Base-by-base conservation (phyloP, 2,888 invertebrate genomes). In the Erebia epiphron region DNA sequence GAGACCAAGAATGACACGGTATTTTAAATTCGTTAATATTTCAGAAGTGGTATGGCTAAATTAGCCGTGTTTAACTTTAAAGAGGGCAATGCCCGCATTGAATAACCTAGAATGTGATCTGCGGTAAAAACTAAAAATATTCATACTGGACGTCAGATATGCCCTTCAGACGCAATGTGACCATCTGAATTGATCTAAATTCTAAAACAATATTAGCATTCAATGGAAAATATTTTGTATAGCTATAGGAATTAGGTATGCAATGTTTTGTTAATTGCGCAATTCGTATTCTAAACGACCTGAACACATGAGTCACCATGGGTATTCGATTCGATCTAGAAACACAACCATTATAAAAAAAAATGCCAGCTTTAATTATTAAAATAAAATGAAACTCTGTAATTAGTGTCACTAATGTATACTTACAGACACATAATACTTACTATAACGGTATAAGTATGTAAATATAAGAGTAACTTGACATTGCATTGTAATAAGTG, bases 241-340 rank as follows among this genome's bases (percentile, higher is more conserved):
- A 18, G 18, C 54, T 18, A 54, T 9, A 10, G 9, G 16, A 7
- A n/a, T n/a, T 35, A 35, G 35, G 10, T n/a, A 60, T 60, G 60
- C 43, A 10, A 16, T 41, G 18, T 61, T 18, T 60, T 61, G 18
- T 18, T 16, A 18, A 62, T 46, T 62, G 62, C 49, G 21, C 62
- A 49, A 49, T 62, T 46, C 21, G 46, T 49, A 62, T 49, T 62
- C 49, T 62, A 21, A n/a, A 62, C 49, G 49, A 62, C 13, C 14
- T 49, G 14, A 49, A 16, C 7, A 21, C 1, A 26, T 62, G 49
- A 62, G 61, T 62, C 46, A 62, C 18, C 61, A 5, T 46, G 5
- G 46, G 18, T 62, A 62, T 49, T 49, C 18, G 13, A 46, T 49
- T 21, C 14, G 9, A 21, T 5, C 21, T 62, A 43, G 10, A 18